Base-by-base conservation (phyloP, 2,888 invertebrate genomes). In the Acanthosepion esculentum region DNA sequence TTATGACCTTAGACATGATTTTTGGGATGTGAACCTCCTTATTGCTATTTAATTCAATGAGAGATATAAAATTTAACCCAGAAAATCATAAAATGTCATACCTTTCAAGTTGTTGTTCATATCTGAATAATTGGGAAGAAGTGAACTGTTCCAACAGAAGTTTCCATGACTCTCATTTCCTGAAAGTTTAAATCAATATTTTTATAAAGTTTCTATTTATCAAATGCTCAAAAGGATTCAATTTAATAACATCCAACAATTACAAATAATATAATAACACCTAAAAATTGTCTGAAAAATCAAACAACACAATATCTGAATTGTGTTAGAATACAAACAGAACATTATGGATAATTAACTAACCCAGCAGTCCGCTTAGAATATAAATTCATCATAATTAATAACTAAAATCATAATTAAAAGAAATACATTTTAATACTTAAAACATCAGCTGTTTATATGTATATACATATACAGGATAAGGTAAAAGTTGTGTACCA, bases 91-190 rank as follows among this genome's bases (percentile, higher is more conserved):
- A 78, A 33, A 78, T 78, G 78, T 5, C 78, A 78, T 78, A 78
- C 78, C 78, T 78, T 78, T 78, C 78, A 78, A 78, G n/a, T 33
- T 33, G n/a, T 78, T 33, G 10, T 78, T 78, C n/a, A 33, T 78
- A 33, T 78, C 78, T 78, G 78, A 33, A 33, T n/a, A n/a, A 78
- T 18, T n/a, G 15, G 78, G 78, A n/a, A 78, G n/a, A 78, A 78
- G n/a, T 78, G 78, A 78, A 78, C 78, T 78, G 78, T 78, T 78
- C 78, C 78, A 78, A 78, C 78, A 78, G 78, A 78, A 78, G 78
- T n/a, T 33, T 78, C 78, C 78, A 29, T 29, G 78, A 29, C 29
- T 7, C 78, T n/a, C 78, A 78, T 78, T 33, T 78, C 33, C 78
- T 78, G 78, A 78, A 78, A 78, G 12, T 33, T 33, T 15, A 78